Evolutionary conservation across 1,140 invertebrate species (phyloP).

Genomic region (Bombyx mori): DNA sequence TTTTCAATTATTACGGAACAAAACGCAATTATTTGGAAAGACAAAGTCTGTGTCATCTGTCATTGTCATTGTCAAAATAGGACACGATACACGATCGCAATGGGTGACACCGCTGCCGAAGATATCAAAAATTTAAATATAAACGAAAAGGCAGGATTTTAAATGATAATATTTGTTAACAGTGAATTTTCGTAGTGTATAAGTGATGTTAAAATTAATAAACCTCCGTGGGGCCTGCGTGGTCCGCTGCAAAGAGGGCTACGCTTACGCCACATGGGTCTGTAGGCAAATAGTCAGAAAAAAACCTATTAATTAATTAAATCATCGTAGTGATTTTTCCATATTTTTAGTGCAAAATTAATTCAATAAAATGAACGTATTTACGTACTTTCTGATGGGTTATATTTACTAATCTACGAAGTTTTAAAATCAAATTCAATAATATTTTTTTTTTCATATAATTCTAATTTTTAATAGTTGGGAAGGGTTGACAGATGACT

Average conservation of each 20-base stretch:
- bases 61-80: slow-evolving; percentile 26
- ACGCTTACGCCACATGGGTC: slow-evolving; percentile 72
- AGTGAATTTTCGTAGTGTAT: neutral
- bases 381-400: too few relatives aligned
- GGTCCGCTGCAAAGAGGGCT: slow-evolving; percentile 59
- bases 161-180: slow-evolving; percentile 44
- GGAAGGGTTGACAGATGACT: too few relatives aligned
- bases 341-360: too few relatives aligned
- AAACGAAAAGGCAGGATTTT: slow-evolving; percentile 79
- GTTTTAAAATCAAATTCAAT: too few relatives aligned
- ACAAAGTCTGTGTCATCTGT: slow-evolving; percentile 12
- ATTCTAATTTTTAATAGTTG: too few relatives aligned
- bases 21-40: too few relatives aligned
- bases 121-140: slow-evolving; percentile 73
- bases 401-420: too few relatives aligned
- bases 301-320: neutral
- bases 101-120: slow-evolving; percentile 71
- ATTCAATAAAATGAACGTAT: too few relatives aligned
- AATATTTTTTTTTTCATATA: too few relatives aligned
- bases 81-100: slow-evolving; percentile 41
- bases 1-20: too few relatives aligned
- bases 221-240: slow-evolving; percentile 65
- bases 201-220: slow-evolving; percentile 69
- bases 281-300: slow-evolving; percentile 66
- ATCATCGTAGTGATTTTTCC: too few relatives aligned